Percentiles rank a stretch among this genome's conserved stretches.
These are phyloP conservation scores for Oreortyx pictus DNA, from an alignment of 2,797 vertebrate genomes.

Conservation along the genomic window DNA sequence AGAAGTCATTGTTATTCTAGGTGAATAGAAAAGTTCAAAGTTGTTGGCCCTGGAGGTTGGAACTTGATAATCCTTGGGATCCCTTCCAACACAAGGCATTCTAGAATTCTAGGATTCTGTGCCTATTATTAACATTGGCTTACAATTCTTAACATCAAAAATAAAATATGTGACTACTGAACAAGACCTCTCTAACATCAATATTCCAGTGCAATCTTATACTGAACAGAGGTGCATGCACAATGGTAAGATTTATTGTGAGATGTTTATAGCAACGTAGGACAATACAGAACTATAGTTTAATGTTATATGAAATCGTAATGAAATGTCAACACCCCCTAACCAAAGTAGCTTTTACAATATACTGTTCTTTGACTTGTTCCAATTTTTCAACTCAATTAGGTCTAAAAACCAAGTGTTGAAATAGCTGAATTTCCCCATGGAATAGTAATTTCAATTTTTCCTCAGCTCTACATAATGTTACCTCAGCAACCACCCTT, in stretches of 20 bases:
- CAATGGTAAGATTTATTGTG: not conserved
- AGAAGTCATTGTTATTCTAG: conserved; percentile 60
- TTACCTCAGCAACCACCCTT: conserved; percentile 26
- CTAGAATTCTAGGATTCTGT: too few relatives aligned
- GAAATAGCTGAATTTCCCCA: conserved; percentile 50
- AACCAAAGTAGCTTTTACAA: conserved; percentile 1
- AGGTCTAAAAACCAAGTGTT: conserved; percentile 46
- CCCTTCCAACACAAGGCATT: too few relatives aligned
- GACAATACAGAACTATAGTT: not conserved
- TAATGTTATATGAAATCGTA: not conserved
- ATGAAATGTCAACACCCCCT: not conserved
- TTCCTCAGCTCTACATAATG: conserved; percentile 16
- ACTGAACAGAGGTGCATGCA: not conserved
- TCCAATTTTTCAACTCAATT: conserved; percentile 50
- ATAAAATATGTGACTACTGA: not conserved
- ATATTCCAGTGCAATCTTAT: not conserved
- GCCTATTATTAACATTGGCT: not conserved
- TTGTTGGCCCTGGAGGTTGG: too few relatives aligned
- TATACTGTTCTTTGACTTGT: conserved; percentile 6
- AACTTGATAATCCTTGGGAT: too few relatives aligned
- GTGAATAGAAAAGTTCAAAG: not conserved
- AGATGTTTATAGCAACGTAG: not conserved
- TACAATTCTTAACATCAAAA: not conserved
- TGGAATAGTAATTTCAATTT: conserved; percentile 40
- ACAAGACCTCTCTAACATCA: not conserved